Evolutionary conservation across 1,140 invertebrate species (phyloP).

Genomic region (Pararge aegeria): DNA sequence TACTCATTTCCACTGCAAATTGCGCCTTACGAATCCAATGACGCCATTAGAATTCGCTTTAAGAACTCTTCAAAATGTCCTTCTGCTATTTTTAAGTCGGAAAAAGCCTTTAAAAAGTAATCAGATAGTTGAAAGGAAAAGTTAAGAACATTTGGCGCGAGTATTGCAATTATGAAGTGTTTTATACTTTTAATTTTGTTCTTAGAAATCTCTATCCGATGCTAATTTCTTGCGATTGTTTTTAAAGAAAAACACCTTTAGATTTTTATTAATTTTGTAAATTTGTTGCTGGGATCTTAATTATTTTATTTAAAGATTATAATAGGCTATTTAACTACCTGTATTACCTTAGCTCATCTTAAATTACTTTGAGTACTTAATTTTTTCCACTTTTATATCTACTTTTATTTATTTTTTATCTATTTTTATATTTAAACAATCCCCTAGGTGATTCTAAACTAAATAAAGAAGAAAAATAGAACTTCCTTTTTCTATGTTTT

Average conservation of each 20-base stretch:
- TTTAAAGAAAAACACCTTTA: neutral
- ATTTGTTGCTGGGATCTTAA: too few species aligned
- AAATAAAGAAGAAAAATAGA: too few species aligned
- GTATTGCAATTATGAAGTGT: conserved; percentile 54
- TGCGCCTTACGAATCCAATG: conserved; percentile 50
- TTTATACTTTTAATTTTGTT: conserved; percentile 65
- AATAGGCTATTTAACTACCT: too few species aligned
- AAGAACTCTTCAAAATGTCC: conserved; percentile 47
- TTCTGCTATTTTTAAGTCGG: conserved; percentile 50
- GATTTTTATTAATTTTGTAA: neutral
- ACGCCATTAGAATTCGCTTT: conserved; percentile 50
- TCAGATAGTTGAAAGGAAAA: conserved; percentile 55
- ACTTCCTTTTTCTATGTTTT: too few species aligned
- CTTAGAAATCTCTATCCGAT: conserved; percentile 27
- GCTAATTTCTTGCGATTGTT: neutral
- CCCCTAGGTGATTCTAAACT: too few species aligned
- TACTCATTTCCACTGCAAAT: conserved; percentile 38
- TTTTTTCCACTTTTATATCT: too few species aligned
- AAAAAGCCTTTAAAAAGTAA: conserved; percentile 67
- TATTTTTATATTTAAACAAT: too few species aligned
- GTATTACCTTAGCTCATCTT: too few species aligned
- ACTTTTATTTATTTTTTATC: too few species aligned
- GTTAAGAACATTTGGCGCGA: conserved; percentile 55
- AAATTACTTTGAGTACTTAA: too few species aligned
- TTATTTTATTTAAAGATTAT: too few species aligned